Conservation (phyloP, 92 coral and sea anemone species). For the Scolanthus callimorphus region DNA sequence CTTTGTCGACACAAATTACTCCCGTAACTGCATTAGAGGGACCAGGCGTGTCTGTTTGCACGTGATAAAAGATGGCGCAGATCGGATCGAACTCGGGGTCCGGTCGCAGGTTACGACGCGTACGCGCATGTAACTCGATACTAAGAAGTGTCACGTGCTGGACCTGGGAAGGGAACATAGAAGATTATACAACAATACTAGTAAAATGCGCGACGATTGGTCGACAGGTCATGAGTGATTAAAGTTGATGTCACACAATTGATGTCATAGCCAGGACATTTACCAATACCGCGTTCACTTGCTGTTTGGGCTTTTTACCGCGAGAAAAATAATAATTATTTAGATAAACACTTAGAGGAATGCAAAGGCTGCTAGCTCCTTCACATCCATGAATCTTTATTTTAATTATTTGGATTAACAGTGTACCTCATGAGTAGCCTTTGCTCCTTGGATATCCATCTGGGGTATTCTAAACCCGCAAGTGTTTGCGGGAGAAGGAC, state of each 20-base stretch:
- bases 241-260: too few species aligned
- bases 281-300: too few species aligned
- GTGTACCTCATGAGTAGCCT: conserved; percentile 92
- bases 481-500: conserved; percentile 94
- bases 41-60: conserved; percentile 79
- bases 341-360: too few species aligned
- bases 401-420: too few species aligned
- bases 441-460: conserved; percentile 75
- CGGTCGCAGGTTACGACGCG: conserved; percentile 75
- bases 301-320: too few species aligned
- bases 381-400: too few species aligned
- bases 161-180: conserved; percentile 53
- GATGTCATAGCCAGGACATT: too few species aligned
- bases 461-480: conserved; percentile 87
- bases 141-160: conserved; percentile 89
- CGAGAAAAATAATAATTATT: too few species aligned
- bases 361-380: too few species aligned
- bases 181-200: not conserved
- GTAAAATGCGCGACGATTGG: too few species aligned
- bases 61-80: conserved; percentile 87
- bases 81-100: conserved; percentile 97
- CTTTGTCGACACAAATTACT: conserved; percentile 71
- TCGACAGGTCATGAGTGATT: too few species aligned
- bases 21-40: conserved; percentile 57
- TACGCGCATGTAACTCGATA: conserved; percentile 85